Percentiles rank a stretch among this genome's conserved stretches.
Evolutionary conservation across 2,888 invertebrate species (phyloP).

Genomic region (Tillus elongatus): DNA sequence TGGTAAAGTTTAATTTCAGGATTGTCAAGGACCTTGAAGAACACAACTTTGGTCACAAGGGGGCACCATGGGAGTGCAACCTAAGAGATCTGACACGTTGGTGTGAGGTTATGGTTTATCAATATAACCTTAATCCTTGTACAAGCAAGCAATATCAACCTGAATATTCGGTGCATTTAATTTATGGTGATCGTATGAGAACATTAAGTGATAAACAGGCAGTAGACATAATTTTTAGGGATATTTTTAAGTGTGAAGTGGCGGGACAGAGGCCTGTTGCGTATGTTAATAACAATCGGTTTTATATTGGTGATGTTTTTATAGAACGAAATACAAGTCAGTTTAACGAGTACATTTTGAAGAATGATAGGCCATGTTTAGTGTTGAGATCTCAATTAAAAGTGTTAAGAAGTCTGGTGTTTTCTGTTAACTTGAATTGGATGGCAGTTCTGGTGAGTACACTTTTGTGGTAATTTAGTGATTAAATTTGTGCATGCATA

Average conservation of each 20-base stretch:
- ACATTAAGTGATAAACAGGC: constrained; percentile 64
- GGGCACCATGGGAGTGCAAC: constrained; percentile 96
- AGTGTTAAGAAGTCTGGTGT: constrained; percentile 67
- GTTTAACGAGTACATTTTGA: constrained; percentile 30
- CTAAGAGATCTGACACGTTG: constrained; percentile 89
- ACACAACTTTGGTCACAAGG: constrained; percentile 64
- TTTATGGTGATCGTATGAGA: constrained; percentile 84
- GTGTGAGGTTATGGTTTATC: constrained; percentile 65
- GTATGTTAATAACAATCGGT: constrained; percentile 48
- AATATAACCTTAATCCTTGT: constrained; percentile 28
- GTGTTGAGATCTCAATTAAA: constrained; percentile 53
- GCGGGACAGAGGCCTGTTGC: constrained; percentile 50
- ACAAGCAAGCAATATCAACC: constrained; percentile 9
- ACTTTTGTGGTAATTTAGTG: no score
- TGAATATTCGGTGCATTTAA: constrained; percentile 54
- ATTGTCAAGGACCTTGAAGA: constrained; percentile 56
- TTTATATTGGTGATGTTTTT: constrained; percentile 60
- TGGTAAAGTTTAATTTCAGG: constrained; percentile 71
- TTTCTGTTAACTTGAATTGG: constrained; percentile 88
- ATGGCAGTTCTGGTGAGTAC: constrained; percentile 71
- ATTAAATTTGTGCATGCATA: no score
- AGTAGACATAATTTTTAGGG: constrained; percentile 47
- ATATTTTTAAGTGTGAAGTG: constrained; percentile 45
- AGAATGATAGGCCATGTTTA: constrained; percentile 37
- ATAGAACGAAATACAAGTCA: constrained; percentile 26